These are phyloP conservation scores for Scomber japonicus DNA, from an alignment of 2,113 vertebrate species.

Conservation along the genomic window DNA sequence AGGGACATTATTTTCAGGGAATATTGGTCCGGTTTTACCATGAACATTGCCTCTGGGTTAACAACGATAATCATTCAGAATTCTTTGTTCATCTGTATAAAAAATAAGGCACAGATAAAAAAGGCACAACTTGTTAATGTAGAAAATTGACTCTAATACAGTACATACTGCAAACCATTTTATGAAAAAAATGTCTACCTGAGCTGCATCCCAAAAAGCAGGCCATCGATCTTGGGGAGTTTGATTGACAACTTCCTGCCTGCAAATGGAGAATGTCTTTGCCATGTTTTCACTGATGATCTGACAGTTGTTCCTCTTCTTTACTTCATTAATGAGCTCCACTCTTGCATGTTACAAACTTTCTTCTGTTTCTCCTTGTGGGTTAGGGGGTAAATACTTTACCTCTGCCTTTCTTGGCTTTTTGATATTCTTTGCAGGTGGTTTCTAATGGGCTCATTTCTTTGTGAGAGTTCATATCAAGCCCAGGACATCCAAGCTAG, in stretches of 20 bases:
- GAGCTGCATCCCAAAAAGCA: not conserved
- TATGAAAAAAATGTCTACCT: not conserved
- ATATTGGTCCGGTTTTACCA: not conserved
- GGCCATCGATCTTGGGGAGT: not conserved
- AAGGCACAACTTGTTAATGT: not conserved
- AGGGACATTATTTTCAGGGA: not conserved
- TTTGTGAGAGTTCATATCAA: slow-evolving; percentile 6
- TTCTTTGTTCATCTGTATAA: not conserved
- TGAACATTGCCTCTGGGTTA: not conserved
- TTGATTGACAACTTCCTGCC: not conserved
- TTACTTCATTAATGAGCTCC: slow-evolving; percentile 17
- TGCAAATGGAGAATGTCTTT: slow-evolving; percentile 2
- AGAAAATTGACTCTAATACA: not conserved
- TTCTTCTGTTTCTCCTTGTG: slow-evolving; percentile 13
- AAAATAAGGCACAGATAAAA: not conserved
- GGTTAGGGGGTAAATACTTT: slow-evolving; percentile 12
- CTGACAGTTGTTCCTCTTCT: slow-evolving; percentile 3
- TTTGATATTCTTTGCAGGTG: slow-evolving; percentile 19
- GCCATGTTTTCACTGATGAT: slow-evolving; percentile 20
- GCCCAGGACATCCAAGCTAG: slow-evolving; percentile 11
- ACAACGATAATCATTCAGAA: not conserved
- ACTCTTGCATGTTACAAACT: not conserved
- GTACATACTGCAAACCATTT: not conserved
- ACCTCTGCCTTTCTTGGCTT: slow-evolving; percentile 18
- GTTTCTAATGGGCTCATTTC: not conserved